Base-by-base conservation (phyloP, 2,888 invertebrate species). In the Stenichneumon culpator region DNA sequence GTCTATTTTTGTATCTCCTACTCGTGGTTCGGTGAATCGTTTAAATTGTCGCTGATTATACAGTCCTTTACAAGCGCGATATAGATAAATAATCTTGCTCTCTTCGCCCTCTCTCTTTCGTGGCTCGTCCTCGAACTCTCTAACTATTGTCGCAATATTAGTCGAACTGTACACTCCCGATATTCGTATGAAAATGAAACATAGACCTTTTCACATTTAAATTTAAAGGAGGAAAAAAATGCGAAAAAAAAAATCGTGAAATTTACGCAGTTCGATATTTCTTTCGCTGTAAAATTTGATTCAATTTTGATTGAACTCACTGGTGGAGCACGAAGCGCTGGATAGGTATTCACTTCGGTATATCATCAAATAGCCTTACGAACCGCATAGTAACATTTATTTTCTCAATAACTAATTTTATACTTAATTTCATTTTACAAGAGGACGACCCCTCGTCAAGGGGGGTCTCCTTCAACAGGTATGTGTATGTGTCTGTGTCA, bases 361-460 rank as follows among this genome's bases (percentile, higher is more conserved):
- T 84, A 88, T 89, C 86, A 88, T 88, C 83, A 88, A 88, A 87
- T 87, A 90, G 89, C 84, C 80, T 89, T 90, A 87, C 90, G 87
- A 89, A 89, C 89, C 88, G 89, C 89, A 87, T 90, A 89, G 86
- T 90, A 91, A 92, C 90, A 92, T 92, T 92, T 90, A 92, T 91
- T 90, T 79, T 77, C 47, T 89, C 89, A 82, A 88, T 88, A 89
- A 91, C 88, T 90, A 90, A 90, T 89, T 79, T 86, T 32, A 80
- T 83, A 82, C 50, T 83, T 75, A 77, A 77, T 82, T 63, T 50
- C n/a, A 84, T 84, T 84, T 74, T 79, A 85, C 81, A 79, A 80
- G 83, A 84, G 83, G 84, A 32, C 54, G 68, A 85, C 44, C 67
- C 79, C 73, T 79, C 63, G 82, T 81, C 78, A 22, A 63, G 54